These are phyloP conservation scores for Pachydiplax longipennis DNA, from an alignment of 2,888 invertebrate genomes.

Conservation along the genomic window DNA sequence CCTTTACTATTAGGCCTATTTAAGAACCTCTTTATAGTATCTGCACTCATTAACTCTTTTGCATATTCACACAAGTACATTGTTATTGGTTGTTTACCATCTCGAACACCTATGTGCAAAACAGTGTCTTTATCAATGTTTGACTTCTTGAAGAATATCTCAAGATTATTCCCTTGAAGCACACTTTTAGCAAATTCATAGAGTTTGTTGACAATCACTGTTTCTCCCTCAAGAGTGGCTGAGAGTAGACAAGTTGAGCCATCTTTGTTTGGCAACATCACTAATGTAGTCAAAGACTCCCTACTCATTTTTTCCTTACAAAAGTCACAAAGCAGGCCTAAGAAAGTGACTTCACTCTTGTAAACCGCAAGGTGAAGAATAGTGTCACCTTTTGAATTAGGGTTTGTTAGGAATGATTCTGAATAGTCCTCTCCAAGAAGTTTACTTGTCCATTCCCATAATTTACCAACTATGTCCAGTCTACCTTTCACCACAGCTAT, in stretches of 20 bases:
- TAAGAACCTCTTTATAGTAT: not conserved
- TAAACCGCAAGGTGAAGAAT: not conserved
- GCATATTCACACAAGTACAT: slow-evolving; percentile 6
- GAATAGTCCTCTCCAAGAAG: not conserved
- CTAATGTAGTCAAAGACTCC: not conserved
- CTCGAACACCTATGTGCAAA: not conserved
- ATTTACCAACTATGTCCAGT: not conserved
- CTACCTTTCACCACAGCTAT: not conserved
- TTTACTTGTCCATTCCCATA: not conserved
- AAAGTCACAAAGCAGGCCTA: not conserved
- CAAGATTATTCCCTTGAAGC: not conserved
- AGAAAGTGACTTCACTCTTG: not conserved
- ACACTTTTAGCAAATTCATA: not conserved
- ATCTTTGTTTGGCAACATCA: not conserved
- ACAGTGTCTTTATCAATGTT: not conserved
- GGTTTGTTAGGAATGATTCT: not conserved
- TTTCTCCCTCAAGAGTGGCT: not conserved
- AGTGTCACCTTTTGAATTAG: not conserved
- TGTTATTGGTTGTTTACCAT: not conserved
- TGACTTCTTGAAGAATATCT: not conserved
- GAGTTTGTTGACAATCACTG: not conserved
- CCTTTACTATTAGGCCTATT: not conserved
- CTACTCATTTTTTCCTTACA: not conserved
- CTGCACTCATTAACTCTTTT: not conserved
- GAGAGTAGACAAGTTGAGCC: not conserved